Evolutionary conservation across 1,140 invertebrate genomes (phyloP), one percentile per base, ranked within the genome.

Genomic region (Drosophila obscura): DNA sequence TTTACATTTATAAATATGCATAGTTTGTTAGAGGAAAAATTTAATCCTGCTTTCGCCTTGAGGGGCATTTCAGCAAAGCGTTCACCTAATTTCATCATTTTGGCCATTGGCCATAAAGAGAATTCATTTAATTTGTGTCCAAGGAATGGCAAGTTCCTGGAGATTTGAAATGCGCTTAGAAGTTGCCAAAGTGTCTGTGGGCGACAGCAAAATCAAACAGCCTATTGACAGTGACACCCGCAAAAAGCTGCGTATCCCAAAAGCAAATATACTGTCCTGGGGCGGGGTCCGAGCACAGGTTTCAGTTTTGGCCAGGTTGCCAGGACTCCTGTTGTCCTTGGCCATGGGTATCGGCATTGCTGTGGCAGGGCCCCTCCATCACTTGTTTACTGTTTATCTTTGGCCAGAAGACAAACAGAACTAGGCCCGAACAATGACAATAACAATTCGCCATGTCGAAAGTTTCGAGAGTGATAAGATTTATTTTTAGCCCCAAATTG

Each of bases 11-110:
- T 82, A 82, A 82, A 78, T 87, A 64, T 77, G 72, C 52, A 68
- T 80, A 68, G 82, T 82, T 82, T 85, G 73, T 77, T 81, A 74
- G 66, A 52, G 66, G 66, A 62, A 64, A 69, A 81, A 77, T 80
- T 43, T 69, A 85, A 81, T 77, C 75, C 53, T 61, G 76, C 26
- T 43, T 48, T 68, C 44, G 56, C 55, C 65, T 78, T 19, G 4
- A 49, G 76, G 65, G 60, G 16, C 22, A 53, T 45, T 58, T 65
- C 43, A 13, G 43, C 46, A 45, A 60, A 62, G 53, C 43, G 57
- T 64, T 51, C 64, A 56, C 57, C 84, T 85, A 82, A 82, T 87
- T 87, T 87, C 87, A 87, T 87, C 83, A 85, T 82, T 87, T 78
- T 81, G 64, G 64, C 68, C 61, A 60, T 52, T 51, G 81, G 66